Base-by-base conservation (phyloP, 2,113 vertebrate species). In the Grantiella picta region DNA sequence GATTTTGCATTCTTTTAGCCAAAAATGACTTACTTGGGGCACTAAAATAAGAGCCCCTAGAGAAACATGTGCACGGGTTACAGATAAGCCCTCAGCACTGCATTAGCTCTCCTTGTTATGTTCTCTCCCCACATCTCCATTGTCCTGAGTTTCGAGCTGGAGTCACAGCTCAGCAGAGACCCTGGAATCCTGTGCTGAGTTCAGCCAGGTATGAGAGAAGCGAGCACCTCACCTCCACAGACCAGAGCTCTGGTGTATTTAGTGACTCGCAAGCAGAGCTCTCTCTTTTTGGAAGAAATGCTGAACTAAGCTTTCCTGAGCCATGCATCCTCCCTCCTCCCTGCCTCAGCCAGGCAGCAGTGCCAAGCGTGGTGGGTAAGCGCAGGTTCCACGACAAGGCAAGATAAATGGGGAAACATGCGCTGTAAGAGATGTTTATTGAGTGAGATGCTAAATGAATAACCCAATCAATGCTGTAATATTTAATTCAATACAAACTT, bases 371-470 rank as follows among this genome's bases (percentile, higher is more conserved):
- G 14, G 81, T 80, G 71, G 86, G 90, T 63, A 89, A 82, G 82
- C 3, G 0, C 63, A 60, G 66, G 90, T 85, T 89, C 72, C 73
- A 76, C 21, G 92, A 95, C 93, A 96, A 94, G 94, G 91, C 77
- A 96, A 97, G 96, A 96, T 94, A 95, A 97, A 97, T 96, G 92
- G 92, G 71, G 91, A 94, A 95, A 96, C 96, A 96, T 7, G 44
- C 2, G 1, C 81, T 84, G 92, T 80, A 94, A 95, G 94, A 96
- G 91, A 92, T 90, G 93, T 93, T 96, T 95, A 97, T 97, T 97
- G 95, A 97, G 95, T 96, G 87, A 94, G 95, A 97, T 97, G 96
- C 96, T 97, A 96, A 97, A 97, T 96, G 95, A 97, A 97, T 96
- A 96, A 96, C 94, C 95, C 94, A 96, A 97, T 97, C 97, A 97